These are phyloP conservation scores for Phaenicophaeus curvirostris DNA, from an alignment of 2,797 vertebrate species.

Conservation along the genomic window DNA sequence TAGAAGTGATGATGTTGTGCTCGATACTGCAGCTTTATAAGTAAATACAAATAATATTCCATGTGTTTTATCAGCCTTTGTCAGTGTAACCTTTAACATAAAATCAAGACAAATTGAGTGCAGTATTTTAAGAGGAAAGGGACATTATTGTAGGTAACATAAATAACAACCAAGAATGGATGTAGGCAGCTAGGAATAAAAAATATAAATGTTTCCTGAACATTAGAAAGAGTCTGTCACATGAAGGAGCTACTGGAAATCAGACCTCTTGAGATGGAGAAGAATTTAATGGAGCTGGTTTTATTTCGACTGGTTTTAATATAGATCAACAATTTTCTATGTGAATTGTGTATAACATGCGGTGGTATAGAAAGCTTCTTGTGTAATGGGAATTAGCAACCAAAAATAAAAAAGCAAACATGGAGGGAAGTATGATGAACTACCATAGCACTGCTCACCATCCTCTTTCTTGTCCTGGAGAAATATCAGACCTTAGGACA, in stretches of 20 bases:
- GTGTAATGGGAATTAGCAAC: not conserved
- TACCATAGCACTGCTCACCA: not conserved
- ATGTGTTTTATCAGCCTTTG: slow-evolving; percentile 15
- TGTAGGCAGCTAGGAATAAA: not conserved
- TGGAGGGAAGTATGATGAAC: not conserved
- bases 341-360: not conserved
- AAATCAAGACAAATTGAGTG: slow-evolving; percentile 30
- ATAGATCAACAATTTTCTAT: not conserved
- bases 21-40: not conserved
- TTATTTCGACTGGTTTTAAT: not conserved
- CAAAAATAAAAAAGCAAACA: not conserved
- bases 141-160: not conserved
- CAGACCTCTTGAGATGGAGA: not conserved
- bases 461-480: not conserved
- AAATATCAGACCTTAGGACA: not conserved
- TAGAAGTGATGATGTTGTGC: not conserved
- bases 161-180: slow-evolving; percentile 1
- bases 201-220: not conserved
- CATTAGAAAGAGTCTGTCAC: not conserved
- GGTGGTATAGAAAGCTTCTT: not conserved
- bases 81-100: not conserved
- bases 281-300: not conserved
- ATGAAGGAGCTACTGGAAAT: not conserved
- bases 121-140: slow-evolving; percentile 17
- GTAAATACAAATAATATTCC: slow-evolving; percentile 30